These are phyloP conservation scores for Cygnus buccinator DNA, from an alignment of 2,113 vertebrate species.

Conservation along the genomic window DNA sequence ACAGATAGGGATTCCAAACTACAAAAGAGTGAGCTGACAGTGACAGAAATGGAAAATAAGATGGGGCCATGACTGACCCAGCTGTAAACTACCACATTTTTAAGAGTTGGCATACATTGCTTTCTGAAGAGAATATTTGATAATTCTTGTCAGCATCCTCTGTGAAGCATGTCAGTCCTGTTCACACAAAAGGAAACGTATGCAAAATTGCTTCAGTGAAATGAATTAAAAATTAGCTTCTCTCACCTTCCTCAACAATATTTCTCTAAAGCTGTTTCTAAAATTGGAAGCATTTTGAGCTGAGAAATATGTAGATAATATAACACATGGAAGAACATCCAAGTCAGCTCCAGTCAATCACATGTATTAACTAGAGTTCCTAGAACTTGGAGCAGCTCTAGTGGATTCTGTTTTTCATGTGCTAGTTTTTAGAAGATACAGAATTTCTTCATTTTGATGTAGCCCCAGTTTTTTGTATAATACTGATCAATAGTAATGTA, in stretches of 20 bases:
- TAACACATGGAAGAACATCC: neutral
- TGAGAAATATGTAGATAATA: neutral
- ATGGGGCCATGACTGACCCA: neutral
- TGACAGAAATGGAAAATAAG: neutral
- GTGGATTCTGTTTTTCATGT: neutral
- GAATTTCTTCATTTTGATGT: neutral
- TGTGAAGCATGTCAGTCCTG: neutral
- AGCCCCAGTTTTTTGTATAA: neutral
- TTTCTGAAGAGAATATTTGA: neutral
- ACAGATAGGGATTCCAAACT: no score
- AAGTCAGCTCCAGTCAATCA: no score
- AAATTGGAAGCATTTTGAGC: neutral
- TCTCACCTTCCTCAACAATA: neutral
- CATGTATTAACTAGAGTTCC: neutral
- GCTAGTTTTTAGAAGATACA: neutral
- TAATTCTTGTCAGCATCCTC: neutral
- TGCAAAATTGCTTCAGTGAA: neutral
- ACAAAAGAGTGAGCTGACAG: neutral
- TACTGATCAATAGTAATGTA: neutral
- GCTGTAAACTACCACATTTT: neutral
- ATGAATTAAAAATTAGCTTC: neutral
- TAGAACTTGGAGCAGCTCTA: neutral
- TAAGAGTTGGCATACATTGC: neutral
- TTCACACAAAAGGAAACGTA: neutral
- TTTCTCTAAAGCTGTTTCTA: neutral